These are phyloP conservation scores for Dyspetes luteomarginatus DNA, from an alignment of 2,888 invertebrate species.

Conservation along the genomic window DNA sequence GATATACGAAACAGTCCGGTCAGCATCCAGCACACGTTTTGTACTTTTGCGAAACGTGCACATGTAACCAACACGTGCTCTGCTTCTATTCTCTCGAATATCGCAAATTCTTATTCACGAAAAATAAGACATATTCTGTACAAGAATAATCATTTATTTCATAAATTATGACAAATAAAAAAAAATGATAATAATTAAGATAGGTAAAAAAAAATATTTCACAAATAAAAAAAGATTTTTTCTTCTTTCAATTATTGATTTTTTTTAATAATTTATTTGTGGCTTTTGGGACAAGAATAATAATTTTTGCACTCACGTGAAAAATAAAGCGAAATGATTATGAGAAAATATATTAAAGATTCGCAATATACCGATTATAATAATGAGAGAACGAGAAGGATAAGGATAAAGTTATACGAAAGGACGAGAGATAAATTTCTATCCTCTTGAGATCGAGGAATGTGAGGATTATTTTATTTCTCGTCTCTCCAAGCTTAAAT, in stretches of 20 bases:
- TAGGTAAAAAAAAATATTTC: no score
- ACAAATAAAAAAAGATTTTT: no score
- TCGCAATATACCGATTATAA: not conserved
- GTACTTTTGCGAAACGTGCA: slow-evolving; percentile 24
- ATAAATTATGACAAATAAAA: no score
- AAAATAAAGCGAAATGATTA: not conserved
- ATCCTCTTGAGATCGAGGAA: slow-evolving; percentile 1
- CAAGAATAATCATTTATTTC: no score
- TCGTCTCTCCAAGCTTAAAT: not conserved
- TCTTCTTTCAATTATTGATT: no score
- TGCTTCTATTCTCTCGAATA: not conserved
- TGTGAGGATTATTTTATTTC: slow-evolving; percentile 13
- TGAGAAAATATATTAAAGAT: not conserved
- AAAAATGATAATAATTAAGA: no score
- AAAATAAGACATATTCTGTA: no score
- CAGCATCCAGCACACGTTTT: slow-evolving; percentile 26
- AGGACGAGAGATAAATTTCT: not conserved
- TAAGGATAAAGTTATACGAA: not conserved
- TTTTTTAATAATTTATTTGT: no score
- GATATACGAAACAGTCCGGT: slow-evolving; percentile 24
- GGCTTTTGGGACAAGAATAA: no score
- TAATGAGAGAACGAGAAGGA: no score
- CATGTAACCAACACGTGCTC: slow-evolving; percentile 18
- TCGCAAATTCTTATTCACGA: not conserved
- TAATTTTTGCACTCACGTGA: no score